These are phyloP conservation scores for Crypturellus undulatus DNA, from an alignment of 2,113 vertebrate genomes.

Conservation along the genomic window DNA sequence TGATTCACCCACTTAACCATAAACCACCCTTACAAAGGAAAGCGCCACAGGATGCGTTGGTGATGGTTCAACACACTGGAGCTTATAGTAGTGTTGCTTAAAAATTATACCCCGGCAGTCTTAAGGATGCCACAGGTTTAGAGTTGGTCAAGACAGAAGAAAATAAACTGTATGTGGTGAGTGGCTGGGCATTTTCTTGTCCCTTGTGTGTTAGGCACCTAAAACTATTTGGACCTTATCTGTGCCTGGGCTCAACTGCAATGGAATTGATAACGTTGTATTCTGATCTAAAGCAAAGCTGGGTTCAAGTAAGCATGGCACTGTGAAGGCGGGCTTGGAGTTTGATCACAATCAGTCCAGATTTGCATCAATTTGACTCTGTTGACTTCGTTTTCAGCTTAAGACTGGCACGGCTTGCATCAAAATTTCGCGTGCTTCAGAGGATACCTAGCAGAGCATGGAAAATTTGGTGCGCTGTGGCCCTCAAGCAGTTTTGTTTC, in stretches of 20 bases:
- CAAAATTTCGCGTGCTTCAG: not conserved
- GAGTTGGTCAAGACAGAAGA: too few species aligned
- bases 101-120: not conserved
- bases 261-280: accelerated
- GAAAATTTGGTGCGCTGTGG: not conserved
- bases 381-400: not conserved
- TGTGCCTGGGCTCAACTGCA: not conserved
- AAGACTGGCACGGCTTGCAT: not conserved
- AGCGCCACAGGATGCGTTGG: not conserved
- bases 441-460: not conserved
- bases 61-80: not conserved
- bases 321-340: not conserved
- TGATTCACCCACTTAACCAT: conserved; percentile 55
- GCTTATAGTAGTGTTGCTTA: not conserved
- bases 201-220: not conserved
- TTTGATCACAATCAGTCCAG: not conserved
- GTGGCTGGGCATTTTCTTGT: not conserved
- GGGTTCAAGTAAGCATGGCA: not conserved
- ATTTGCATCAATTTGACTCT: not conserved
- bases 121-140: accelerated
- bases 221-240: not conserved
- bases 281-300: not conserved
- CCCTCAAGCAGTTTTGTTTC: not conserved
- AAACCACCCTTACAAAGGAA: not conserved
- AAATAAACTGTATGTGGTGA: not conserved